phyloP scores from a whole-genome alignment of 2,888 invertebrate species.

The Idaea biselata region DNA sequence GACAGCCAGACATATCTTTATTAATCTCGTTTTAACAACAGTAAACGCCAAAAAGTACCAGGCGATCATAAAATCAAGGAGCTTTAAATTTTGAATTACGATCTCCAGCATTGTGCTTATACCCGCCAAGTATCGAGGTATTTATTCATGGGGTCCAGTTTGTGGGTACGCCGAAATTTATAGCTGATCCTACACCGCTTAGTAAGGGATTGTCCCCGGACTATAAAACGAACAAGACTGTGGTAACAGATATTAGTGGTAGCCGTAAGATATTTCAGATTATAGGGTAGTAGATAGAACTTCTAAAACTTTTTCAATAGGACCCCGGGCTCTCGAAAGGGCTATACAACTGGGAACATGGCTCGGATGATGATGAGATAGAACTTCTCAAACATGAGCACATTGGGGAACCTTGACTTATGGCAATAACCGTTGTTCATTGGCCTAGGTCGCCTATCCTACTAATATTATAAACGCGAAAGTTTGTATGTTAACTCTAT shows the following conservation, averaged over 20 bases:
- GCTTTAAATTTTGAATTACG: neutral
- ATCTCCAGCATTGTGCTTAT: constrained; percentile 2
- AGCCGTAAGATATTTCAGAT: neutral
- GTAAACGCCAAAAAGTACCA: neutral
- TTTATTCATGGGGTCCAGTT: constrained; percentile 15
- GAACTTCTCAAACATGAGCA: no score
- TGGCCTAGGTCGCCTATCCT: no score
- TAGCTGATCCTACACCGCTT: constrained; percentile 12
- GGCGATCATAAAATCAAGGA: neutral
- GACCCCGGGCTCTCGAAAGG: no score
- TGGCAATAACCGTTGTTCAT: no score
- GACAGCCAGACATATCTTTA: no score
- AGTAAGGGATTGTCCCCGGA: constrained; percentile 17
- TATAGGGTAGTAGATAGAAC: neutral
- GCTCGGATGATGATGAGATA: no score
- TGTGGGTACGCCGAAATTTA: constrained; percentile 19
- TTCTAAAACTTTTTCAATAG: neutral
- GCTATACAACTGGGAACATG: no score
- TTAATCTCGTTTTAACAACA: no score
- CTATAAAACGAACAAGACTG: constrained; percentile 12
- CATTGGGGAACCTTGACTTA: no score
- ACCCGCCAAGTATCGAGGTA: neutral
- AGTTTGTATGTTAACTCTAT: no score
- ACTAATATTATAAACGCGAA: no score
- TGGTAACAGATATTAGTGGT: constrained; percentile 15